Conservation (phyloP, 1,140 invertebrate genomes). For the Periplaneta americana region DNA sequence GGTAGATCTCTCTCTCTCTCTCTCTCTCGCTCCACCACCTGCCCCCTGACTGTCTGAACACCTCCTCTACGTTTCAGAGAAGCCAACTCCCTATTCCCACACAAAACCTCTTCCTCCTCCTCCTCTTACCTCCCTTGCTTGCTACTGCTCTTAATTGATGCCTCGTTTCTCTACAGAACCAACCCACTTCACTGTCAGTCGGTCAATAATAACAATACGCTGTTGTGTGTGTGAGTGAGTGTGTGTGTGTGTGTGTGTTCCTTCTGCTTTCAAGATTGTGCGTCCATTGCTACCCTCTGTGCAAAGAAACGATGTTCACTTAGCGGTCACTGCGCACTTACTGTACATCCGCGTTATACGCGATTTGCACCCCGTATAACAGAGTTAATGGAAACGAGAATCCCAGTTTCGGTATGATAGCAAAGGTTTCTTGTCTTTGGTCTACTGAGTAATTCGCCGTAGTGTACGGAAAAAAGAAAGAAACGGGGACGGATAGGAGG, state of each 20-base stretch:
- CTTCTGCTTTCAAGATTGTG: background rate
- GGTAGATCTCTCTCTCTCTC: background rate
- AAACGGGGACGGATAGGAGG: too few relatives aligned
- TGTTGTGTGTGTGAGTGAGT: too few relatives aligned
- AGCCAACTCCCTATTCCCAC: constrained; percentile 1
- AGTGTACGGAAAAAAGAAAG: too few relatives aligned
- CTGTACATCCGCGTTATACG: too few relatives aligned
- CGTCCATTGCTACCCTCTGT: background rate
- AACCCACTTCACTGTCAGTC: constrained; percentile 4
- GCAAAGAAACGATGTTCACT: background rate
- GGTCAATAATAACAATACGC: constrained; percentile 1
- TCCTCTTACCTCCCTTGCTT: background rate
- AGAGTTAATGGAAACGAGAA: too few relatives aligned
- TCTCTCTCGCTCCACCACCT: background rate
- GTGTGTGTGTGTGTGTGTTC: too few relatives aligned
- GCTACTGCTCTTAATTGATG: constrained; percentile 6
- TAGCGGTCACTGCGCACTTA: background rate
- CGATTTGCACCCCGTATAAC: too few relatives aligned
- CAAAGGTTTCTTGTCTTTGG: too few relatives aligned
- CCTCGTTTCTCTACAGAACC: background rate
- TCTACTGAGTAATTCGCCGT: too few relatives aligned
- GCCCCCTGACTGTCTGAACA: background rate
- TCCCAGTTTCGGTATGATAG: too few relatives aligned
- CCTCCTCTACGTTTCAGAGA: background rate
- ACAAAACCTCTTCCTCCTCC: background rate